Evolutionary conservation across 1,140 invertebrate genomes (phyloP), one percentile per base, ranked within the genome.

Genomic region (Pectinophora gossypiella): DNA sequence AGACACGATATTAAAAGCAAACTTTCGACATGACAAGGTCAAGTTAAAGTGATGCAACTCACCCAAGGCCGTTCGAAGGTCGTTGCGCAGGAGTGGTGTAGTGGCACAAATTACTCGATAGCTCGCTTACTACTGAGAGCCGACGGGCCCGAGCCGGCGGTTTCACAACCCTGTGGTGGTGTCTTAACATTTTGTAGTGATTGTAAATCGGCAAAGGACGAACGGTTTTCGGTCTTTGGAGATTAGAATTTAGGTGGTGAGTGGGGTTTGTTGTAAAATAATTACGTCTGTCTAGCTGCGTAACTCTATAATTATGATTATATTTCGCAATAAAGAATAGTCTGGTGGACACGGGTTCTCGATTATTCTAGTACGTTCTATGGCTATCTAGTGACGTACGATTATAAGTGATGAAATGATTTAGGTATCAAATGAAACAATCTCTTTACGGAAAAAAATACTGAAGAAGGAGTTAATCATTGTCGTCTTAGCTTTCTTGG

Each of bases 51-150:
- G 69, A 64, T 58, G 65, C 67, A 68, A 83, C 79, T 83, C 60
- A 83, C 79, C 56, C 68, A 80, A 83, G 79, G 79, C 54, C 77
- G 61, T 35, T 9, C 40, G 59, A 72, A 72, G 73, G 71, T 71
- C 59, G 64, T 35, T 42, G 59, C 67, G 58, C 59, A 48, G 57
- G 61, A 74, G 68, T 59, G 64, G 66, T 7, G 15, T 18, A 16
- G 16, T 15, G n/a, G 36, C 71, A 63, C 67, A 67, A 68, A 65
- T 71, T 49, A 57, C 54, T 60, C 71, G 68, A 59, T 22, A 52
- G 79, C 63, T 72, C 54, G 68, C 52, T 62, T 58, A 72, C 68
- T 65, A 83, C 80, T 84, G 80, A 81, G 66, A 64, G n/a, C 36
- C 47, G 32, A 51, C 51, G 55, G 64, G 21, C 48, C 61, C 46